phyloP scores from a whole-genome alignment of 2,888 invertebrate species.

The Selenia dentaria region DNA sequence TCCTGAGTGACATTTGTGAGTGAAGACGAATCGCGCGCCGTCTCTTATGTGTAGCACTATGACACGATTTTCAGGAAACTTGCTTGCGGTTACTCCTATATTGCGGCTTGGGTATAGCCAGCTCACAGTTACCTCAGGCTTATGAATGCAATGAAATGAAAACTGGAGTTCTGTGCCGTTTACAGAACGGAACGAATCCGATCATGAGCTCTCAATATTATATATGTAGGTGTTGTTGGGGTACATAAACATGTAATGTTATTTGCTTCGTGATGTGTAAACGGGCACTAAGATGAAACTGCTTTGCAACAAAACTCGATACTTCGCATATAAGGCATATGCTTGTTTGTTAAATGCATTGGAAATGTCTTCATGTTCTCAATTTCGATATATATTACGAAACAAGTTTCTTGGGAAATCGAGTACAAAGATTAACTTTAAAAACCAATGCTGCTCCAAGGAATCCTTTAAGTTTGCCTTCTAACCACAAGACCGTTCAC shows the following conservation, averaged over 20 bases:
- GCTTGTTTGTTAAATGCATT: constrained; percentile 13
- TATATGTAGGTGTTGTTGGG: constrained; percentile 43
- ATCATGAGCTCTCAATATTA: constrained; percentile 49
- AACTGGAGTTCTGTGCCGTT: constrained; percentile 33
- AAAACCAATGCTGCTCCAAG: constrained; percentile 1
- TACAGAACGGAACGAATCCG: constrained; percentile 29
- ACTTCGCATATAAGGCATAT: too few species aligned
- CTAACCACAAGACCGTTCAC: constrained; percentile 17
- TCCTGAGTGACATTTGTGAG: constrained; percentile 81
- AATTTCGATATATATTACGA: background rate
- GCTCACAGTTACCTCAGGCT: constrained; percentile 29
- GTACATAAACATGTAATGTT: constrained; percentile 54
- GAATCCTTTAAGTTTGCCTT: constrained; percentile 8
- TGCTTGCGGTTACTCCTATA: constrained; percentile 52
- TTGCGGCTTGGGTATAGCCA: constrained; percentile 39
- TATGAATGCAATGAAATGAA: constrained; percentile 45
- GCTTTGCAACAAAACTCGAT: constrained; percentile 18
- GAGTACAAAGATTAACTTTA: background rate
- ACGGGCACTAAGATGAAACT: constrained; percentile 26
- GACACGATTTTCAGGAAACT: constrained; percentile 69
- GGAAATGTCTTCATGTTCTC: background rate
- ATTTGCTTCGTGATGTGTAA: constrained; percentile 50
- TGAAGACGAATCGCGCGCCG: constrained; percentile 60
- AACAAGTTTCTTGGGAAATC: background rate
- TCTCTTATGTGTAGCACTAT: constrained; percentile 50